A percentile compares a stretch with the other conserved stretches of the same genome.
These are phyloP conservation scores for Neotoxoptera formosana DNA, from an alignment of 1,140 invertebrate species.

Conservation along the genomic window DNA sequence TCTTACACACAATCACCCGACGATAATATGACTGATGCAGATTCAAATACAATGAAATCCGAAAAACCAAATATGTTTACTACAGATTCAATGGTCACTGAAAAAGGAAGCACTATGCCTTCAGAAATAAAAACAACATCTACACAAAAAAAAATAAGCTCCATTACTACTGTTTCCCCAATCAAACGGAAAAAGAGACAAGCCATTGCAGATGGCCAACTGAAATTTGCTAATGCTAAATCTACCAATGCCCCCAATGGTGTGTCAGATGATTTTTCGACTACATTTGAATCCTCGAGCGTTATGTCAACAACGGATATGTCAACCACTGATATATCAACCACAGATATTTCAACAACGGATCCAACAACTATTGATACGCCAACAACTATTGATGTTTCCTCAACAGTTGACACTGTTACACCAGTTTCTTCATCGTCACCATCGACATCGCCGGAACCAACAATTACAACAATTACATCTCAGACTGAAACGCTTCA, in stretches of 20 bases:
- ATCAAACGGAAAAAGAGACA: slow-evolving; percentile 34
- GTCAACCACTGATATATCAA: neutral
- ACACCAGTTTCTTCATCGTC: neutral
- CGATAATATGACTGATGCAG: slow-evolving; percentile 18
- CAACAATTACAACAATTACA: neutral
- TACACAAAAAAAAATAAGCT: neutral
- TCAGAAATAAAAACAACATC: neutral
- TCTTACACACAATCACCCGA: slow-evolving; percentile 51
- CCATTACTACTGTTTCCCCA: neutral
- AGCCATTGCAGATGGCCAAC: neutral
- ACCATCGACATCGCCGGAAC: neutral
- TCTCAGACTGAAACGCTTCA: neutral
- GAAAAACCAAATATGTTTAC: neutral
- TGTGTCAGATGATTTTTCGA: neutral
- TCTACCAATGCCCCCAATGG: neutral
- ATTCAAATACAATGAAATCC: neutral
- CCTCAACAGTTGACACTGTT: neutral
- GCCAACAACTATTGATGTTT: slow-evolving; percentile 11
- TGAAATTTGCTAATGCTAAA: neutral
- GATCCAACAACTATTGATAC: neutral
- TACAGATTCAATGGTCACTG: neutral
- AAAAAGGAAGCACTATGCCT: slow-evolving; percentile 8
- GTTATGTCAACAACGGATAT: neutral
- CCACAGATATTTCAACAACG: neutral
- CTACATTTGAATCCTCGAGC: neutral